Evolutionary conservation across 1,140 invertebrate species (phyloP).

Genomic region (Calephelis nemesis): DNA sequence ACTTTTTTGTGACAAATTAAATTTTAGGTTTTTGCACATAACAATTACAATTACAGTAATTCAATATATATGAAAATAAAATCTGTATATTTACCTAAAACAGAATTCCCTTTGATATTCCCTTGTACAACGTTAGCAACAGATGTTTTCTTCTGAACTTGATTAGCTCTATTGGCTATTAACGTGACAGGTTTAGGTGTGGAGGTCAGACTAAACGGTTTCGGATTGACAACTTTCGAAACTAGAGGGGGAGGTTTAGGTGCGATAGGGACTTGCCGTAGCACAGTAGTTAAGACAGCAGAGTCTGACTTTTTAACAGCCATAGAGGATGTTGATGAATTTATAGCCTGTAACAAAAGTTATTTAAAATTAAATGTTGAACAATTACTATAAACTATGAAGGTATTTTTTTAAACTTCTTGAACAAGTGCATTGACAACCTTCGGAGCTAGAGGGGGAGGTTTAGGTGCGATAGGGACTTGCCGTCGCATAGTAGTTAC

Average conservation of each 20-base stretch:
- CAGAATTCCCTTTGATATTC: slow-evolving; percentile 44
- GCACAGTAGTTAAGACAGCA: slow-evolving; percentile 30
- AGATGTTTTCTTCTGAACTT: slow-evolving; percentile 57
- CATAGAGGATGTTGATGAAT: slow-evolving; percentile 27
- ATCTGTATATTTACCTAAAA: slow-evolving; percentile 45
- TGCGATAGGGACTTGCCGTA: slow-evolving; percentile 65
- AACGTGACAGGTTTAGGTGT: slow-evolving; percentile 55
- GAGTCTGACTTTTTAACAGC: slow-evolving; percentile 37
- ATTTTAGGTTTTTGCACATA: too few relatives aligned
- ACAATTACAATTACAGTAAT: too few relatives aligned
- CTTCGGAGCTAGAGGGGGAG: slow-evolving; percentile 32
- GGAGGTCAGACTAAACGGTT: slow-evolving; percentile 38
- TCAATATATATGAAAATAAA: too few relatives aligned
- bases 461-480: slow-evolving; percentile 71
- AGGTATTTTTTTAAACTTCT: too few relatives aligned
- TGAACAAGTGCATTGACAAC: not conserved
- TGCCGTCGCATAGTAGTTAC: slow-evolving; percentile 44
- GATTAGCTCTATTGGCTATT: slow-evolving; percentile 36
- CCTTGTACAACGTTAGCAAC: slow-evolving; percentile 45
- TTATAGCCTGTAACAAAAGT: slow-evolving; percentile 37
- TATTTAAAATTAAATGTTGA: not conserved
- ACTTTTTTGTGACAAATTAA: too few relatives aligned
- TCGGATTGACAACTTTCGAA: slow-evolving; percentile 20
- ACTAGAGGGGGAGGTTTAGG: slow-evolving; percentile 53
- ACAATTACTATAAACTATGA: not conserved